phyloP scores from a whole-genome alignment of 2,888 invertebrate species.

The Calameuta filiformis region DNA sequence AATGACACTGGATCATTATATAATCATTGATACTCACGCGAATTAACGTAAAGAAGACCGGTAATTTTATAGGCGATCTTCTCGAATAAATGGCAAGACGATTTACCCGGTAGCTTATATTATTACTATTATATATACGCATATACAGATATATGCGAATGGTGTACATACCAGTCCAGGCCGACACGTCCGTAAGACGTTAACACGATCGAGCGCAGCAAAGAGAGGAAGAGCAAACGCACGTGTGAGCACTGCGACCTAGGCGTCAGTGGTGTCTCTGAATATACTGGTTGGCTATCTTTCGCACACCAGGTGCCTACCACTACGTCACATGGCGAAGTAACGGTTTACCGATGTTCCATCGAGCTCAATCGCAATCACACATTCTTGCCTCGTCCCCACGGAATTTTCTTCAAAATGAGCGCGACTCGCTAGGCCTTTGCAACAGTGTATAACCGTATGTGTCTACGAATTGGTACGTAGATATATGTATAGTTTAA shows the following conservation, averaged over 20 bases:
- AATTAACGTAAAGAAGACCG: neutral
- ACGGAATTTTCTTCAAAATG: constrained; percentile 30
- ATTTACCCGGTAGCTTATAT: neutral
- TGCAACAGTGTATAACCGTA: neutral
- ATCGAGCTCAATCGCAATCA: constrained; percentile 59
- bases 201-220: constrained; percentile 9
- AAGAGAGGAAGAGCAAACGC: constrained; percentile 31
- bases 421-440: neutral
- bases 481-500: neutral
- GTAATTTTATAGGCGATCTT: neutral
- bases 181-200: neutral
- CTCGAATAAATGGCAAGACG: neutral
- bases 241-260: constrained; percentile 40
- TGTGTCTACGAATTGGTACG: neutral
- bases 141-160: neutral
- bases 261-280: constrained; percentile 27
- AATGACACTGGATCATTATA: neutral
- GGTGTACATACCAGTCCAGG: neutral
- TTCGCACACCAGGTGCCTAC: constrained; percentile 48
- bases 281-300: constrained; percentile 16
- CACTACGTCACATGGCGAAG: constrained; percentile 50
- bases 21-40: neutral
- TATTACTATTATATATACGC: neutral
- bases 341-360: constrained; percentile 57
- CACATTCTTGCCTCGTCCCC: constrained; percentile 40